A percentile compares a stretch with the other conserved stretches of the same genome.
Conservation (phyloP, 2,797 vertebrate genomes). For the Galagoides demidoff region DNA sequence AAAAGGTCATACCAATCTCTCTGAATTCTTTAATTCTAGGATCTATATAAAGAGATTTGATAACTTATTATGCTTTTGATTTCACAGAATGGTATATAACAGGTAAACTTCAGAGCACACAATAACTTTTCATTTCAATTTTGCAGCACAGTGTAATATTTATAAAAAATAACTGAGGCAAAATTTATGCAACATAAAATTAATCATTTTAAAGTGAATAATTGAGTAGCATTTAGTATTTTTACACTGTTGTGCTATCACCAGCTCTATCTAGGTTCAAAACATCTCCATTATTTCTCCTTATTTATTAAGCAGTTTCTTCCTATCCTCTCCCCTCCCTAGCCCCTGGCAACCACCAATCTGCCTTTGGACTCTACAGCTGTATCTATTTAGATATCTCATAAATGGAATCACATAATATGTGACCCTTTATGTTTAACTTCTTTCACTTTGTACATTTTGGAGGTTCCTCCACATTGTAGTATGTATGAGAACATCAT, state of each 20-base stretch:
- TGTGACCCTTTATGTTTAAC: neutral
- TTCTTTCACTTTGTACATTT: conserved; percentile 1
- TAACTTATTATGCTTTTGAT: conserved; percentile 47
- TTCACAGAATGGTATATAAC: neutral
- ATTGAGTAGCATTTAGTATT: conserved; percentile 6
- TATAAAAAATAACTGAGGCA: neutral
- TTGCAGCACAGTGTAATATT: neutral
- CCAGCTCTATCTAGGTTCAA: neutral
- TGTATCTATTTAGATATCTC: conserved; percentile 16
- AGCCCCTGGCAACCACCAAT: neutral
- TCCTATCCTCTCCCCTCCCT: neutral
- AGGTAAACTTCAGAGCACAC: neutral
- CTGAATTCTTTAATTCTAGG: conserved; percentile 35
- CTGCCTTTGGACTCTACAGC: neutral
- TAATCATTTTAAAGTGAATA: neutral
- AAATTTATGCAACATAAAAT: conserved; percentile 16
- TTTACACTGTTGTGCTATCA: neutral
- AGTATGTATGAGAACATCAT: neutral
- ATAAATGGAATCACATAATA: neutral
- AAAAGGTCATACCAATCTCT: conserved; percentile 34
- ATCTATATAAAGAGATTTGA: conserved; percentile 22
- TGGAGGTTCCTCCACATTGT: neutral
- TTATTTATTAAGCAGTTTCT: neutral
- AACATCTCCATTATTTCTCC: neutral
- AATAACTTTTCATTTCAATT: conserved; percentile 35